phyloP scores from a whole-genome alignment of 2,797 vertebrate genomes.

The Vultur gryphus region DNA sequence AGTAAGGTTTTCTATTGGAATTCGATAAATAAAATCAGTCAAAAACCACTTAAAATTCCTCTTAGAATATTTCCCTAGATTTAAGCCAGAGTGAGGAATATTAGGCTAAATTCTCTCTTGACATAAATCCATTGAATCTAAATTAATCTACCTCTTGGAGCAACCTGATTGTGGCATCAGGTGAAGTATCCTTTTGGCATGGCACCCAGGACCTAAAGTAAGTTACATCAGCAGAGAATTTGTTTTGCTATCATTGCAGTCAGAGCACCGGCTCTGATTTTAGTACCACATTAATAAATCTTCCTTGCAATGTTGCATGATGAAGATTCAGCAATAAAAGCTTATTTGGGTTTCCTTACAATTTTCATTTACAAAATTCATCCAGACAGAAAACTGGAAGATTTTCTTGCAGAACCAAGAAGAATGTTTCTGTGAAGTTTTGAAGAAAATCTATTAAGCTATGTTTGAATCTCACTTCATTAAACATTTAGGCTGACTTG shows the following conservation, averaged over 20 bases:
- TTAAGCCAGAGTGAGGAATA: neutral
- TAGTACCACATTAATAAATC: neutral
- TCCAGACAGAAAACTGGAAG: neutral
- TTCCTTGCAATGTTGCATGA: neutral
- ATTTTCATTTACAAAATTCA: constrained; percentile 21
- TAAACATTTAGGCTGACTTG: neutral
- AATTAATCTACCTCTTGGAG: constrained; percentile 17
- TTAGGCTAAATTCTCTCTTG: constrained; percentile 28
- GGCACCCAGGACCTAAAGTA: neutral
- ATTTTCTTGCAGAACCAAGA: neutral
- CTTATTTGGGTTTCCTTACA: neutral
- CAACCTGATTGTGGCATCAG: neutral
- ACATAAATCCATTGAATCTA: constrained; percentile 9
- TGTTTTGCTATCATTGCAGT: neutral
- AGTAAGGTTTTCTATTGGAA: neutral
- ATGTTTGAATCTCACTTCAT: constrained; percentile 4
- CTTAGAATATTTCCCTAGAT: constrained; percentile 14
- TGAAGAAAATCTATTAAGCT: constrained; percentile 6
- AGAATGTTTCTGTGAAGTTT: neutral
- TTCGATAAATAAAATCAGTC: constrained; percentile 29
- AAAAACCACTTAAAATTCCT: constrained; percentile 13
- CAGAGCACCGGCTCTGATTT: neutral
- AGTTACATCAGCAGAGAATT: neutral
- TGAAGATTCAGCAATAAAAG: neutral
- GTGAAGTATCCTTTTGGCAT: neutral